Evolutionary conservation across 2,888 invertebrate species (phyloP).

Genomic region (Drosophila pseudotalamancana): DNA sequence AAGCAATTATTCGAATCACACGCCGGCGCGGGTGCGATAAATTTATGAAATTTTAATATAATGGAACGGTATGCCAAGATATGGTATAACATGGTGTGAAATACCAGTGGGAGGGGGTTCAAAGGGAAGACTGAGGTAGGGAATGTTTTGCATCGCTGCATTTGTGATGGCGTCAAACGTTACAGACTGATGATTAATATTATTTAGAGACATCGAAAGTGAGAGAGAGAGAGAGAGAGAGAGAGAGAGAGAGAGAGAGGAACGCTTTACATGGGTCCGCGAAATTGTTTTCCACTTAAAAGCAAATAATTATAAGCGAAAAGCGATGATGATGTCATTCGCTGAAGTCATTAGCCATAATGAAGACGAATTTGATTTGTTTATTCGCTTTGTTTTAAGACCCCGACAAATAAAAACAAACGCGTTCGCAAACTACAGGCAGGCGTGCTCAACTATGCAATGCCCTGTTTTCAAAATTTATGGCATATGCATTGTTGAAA

Average conservation of each 20-base stretch:
- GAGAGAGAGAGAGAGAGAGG: too few relatives aligned
- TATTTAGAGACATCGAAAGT: too few relatives aligned
- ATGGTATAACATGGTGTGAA: background rate
- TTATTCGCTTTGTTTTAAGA: conserved; percentile 41
- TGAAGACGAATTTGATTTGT: conserved; percentile 69
- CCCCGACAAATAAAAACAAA: conserved; percentile 7
- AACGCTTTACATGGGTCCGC: conserved; percentile 2
- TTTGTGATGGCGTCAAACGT: conserved; percentile 49
- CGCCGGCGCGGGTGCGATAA: conserved; percentile 52
- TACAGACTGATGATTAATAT: conserved; percentile 22
- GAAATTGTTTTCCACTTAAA: conserved; percentile 27
- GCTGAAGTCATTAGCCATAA: conserved; percentile 53
- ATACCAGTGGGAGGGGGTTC: background rate
- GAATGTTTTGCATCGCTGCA: conserved; percentile 69
- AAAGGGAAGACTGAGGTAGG: too few relatives aligned
- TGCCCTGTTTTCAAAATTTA: too few relatives aligned
- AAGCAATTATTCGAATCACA: conserved; percentile 76
- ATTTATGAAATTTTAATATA: conserved; percentile 49
- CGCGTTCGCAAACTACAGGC: too few relatives aligned
- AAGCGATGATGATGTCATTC: conserved; percentile 63
- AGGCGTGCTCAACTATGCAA: too few relatives aligned
- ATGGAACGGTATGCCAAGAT: conserved; percentile 22
- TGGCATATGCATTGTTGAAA: too few relatives aligned
- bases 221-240: too few relatives aligned
- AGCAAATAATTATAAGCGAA: conserved; percentile 19